Percentiles rank a stretch among this genome's conserved stretches.
phyloP scores from a whole-genome alignment of 35 echinoderm and acorn worm genomes.

The Hemicentrotus pulcherrimus region DNA sequence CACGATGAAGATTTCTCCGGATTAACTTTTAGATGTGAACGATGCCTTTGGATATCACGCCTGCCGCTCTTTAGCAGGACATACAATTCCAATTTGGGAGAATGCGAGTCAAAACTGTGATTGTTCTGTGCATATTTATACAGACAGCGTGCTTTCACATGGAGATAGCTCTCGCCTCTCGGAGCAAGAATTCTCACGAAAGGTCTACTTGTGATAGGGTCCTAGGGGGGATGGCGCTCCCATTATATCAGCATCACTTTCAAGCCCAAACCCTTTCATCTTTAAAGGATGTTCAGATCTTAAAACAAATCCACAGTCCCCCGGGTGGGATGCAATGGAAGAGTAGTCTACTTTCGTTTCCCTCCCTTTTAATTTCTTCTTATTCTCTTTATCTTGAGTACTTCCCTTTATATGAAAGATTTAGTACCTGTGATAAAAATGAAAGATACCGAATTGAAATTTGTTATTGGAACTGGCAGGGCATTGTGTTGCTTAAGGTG shows the following conservation, averaged over 20 bases:
- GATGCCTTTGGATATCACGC: no score
- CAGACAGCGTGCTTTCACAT: neutral
- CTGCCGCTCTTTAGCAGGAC: neutral
- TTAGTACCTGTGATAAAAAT: neutral
- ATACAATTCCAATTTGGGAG: neutral
- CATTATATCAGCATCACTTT: neutral
- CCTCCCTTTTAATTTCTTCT: neutral
- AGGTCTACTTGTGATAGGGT: neutral
- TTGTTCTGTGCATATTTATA: constrained; percentile 4
- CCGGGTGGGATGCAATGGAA: neutral
- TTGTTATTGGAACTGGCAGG: no score
- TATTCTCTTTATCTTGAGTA: neutral
- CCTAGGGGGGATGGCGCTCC: neutral
- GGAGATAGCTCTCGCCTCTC: neutral
- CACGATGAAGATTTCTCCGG: no score
- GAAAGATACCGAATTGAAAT: neutral
- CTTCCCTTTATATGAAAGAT: neutral
- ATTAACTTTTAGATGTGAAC: no score
- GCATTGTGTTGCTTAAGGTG: no score
- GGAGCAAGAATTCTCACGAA: neutral
- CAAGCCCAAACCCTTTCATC: neutral
- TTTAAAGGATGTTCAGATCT: neutral
- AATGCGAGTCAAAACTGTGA: neutral
- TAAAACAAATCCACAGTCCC: neutral
- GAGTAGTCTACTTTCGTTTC: neutral